Conservation (phyloP, 1,140 invertebrate genomes). For the Myzus persicae region DNA sequence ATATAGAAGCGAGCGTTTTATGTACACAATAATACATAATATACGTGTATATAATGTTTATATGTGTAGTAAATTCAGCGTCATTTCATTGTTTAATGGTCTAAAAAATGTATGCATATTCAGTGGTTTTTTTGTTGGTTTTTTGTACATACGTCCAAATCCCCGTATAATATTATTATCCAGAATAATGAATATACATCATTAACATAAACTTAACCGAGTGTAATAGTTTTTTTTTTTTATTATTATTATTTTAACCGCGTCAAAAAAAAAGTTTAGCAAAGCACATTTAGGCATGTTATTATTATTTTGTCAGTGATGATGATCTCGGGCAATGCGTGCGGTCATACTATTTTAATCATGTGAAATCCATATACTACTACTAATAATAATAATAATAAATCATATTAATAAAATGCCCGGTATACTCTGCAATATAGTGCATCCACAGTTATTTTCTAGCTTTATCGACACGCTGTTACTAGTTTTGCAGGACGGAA, state of each 20-base stretch:
- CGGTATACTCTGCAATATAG: too few relatives aligned
- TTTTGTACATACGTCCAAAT: slow-evolving; percentile 10
- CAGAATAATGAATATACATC: slow-evolving; percentile 33
- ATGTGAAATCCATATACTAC: not conserved
- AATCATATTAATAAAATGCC: too few relatives aligned
- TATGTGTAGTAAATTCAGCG: not conserved
- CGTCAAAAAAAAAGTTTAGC: not conserved
- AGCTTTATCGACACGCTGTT: not conserved
- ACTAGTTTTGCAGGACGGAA: not conserved
- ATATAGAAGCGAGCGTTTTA: not conserved
- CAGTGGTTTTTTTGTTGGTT: slow-evolving; percentile 9
- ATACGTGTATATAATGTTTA: not conserved
- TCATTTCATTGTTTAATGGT: slow-evolving; percentile 45
- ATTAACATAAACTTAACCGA: slow-evolving; percentile 28
- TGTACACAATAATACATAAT: not conserved
- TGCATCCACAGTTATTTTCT: not conserved
- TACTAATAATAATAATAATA: too few relatives aligned
- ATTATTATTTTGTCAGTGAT: not conserved
- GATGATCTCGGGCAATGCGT: not conserved
- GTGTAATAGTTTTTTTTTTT: slow-evolving; percentile 29
- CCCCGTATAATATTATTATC: slow-evolving; percentile 29
- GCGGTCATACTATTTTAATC: not conserved
- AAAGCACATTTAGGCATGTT: not conserved
- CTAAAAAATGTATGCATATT: slow-evolving; percentile 39
- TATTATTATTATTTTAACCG: not conserved